A percentile compares a stretch with the other conserved stretches of the same genome.
These are phyloP conservation scores for Cygnus olor DNA, from an alignment of 2,797 vertebrate genomes.

Conservation along the genomic window DNA sequence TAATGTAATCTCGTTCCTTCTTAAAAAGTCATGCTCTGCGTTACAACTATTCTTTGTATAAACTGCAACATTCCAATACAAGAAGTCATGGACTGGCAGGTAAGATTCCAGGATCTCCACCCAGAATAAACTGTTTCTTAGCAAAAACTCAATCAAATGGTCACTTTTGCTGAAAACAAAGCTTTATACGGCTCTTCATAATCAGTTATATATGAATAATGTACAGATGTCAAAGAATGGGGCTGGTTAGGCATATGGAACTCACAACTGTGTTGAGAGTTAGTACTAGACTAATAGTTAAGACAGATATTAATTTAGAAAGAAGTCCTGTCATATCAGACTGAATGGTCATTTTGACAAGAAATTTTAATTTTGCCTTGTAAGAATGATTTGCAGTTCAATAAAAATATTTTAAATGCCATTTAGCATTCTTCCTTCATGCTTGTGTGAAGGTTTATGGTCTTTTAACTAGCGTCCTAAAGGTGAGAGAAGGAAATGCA, in stretches of 20 bases:
- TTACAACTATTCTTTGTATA: background rate
- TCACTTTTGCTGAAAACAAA: background rate
- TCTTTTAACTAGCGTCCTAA: background rate
- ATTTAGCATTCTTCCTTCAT: background rate
- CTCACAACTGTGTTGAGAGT: background rate
- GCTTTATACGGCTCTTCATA: background rate
- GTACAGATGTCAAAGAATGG: background rate
- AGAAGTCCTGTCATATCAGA: background rate
- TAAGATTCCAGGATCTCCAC: background rate
- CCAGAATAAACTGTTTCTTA: background rate
- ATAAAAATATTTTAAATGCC: background rate
- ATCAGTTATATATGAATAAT: background rate
- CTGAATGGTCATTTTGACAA: background rate
- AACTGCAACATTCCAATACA: background rate
- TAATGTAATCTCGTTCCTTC: background rate
- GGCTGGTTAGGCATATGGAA: no score
- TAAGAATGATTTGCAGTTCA: background rate
- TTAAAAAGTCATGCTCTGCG: background rate
- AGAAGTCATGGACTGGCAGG: background rate
- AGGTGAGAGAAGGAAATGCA: background rate
- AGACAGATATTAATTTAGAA: background rate
- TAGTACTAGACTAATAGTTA: background rate
- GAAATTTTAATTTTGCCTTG: background rate
- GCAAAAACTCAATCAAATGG: background rate
- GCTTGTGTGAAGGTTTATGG: background rate